Base-by-base conservation (phyloP, 1,140 invertebrate species). In the Goniozus legneri region DNA sequence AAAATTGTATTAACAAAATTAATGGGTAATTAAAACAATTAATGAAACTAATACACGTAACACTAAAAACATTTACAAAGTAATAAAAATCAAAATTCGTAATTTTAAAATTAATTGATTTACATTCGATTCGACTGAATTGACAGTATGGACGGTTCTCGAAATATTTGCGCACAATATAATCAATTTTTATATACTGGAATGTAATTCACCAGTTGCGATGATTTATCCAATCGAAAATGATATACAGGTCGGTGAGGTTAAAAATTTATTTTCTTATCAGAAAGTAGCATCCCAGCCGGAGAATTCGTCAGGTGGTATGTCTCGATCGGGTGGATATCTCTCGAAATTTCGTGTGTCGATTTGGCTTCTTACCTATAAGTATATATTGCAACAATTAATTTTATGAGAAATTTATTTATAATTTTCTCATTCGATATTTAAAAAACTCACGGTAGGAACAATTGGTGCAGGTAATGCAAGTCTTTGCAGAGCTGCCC, bases 401-500 rank as follows among this genome's bases (percentile, higher is more conserved):
- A 14, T 40, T 4, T 43, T 35, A 6, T 7, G 14, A 34, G 18
- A 12, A 13, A 4, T 7, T 20, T n/a, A n/a, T n/a, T n/a, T n/a
- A n/a, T n/a, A n/a, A n/a, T n/a, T 33, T n/a, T n/a, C n/a, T n/a
- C n/a, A n/a, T n/a, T n/a, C n/a, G n/a, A n/a, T n/a, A n/a, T n/a
- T 20, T 2, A 7, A 32, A 33, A 50, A 24, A 55, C 72, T 73
- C 52, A 96, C 86, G 38, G 84, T 80, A 39, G 91, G 89, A 40
- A 89, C 78, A 18, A 95, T 87, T 0, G 91, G 91, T 10, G 91
- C 83, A 44, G 84, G 81, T 32, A 96, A 59, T 22, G 82, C 84
- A 50, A 85, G 75, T 41, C 80, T 80, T 16, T 82, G 76, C 14
- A 97, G 72, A 8, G 84, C 86, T 53, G 90, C 84, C 93, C 94